phyloP scores from a whole-genome alignment of 2,113 vertebrate genomes.

The Trematomus loennbergii region DNA sequence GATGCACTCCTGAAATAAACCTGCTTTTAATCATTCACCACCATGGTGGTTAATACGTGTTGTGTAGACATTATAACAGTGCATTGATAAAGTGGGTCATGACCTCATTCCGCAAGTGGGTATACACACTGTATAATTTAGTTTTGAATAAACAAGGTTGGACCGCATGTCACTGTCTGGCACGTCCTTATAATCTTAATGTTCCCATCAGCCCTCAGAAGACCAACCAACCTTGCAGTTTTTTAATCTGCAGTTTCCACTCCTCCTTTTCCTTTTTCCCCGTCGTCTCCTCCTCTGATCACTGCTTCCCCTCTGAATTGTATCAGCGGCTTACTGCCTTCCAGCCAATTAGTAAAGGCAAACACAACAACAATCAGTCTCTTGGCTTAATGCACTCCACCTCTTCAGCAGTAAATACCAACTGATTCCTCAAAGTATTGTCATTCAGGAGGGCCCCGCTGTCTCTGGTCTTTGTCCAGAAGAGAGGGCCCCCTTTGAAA shows the following conservation, averaged over 20 bases:
- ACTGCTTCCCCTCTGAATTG: slow-evolving; percentile 66
- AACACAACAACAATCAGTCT: slow-evolving; percentile 77
- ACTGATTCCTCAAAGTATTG: slow-evolving; percentile 73
- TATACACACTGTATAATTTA: slow-evolving; percentile 60
- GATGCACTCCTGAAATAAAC: slow-evolving; percentile 46
- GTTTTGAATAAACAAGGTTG: slow-evolving; percentile 69
- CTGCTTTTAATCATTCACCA: slow-evolving; percentile 51
- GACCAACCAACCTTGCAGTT: slow-evolving; percentile 62
- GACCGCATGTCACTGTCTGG: slow-evolving; percentile 67
- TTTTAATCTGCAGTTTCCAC: slow-evolving; percentile 72
- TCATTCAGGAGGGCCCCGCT: slow-evolving; percentile 73
- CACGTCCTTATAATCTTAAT: slow-evolving; percentile 67
- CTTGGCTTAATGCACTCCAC: slow-evolving; percentile 75
- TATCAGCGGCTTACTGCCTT: slow-evolving; percentile 72
- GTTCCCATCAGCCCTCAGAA: slow-evolving; percentile 68
- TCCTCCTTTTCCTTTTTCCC: slow-evolving; percentile 15
- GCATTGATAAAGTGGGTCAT: slow-evolving; percentile 55
- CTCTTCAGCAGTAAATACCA: slow-evolving; percentile 79
- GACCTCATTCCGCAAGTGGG: slow-evolving; percentile 61
- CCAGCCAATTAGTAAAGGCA: slow-evolving; percentile 80
- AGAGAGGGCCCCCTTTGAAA: slow-evolving; percentile 69
- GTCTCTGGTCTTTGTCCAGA: slow-evolving; percentile 73
- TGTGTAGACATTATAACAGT: slow-evolving; percentile 44
- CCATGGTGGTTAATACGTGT: slow-evolving; percentile 40
- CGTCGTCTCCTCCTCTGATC: slow-evolving; percentile 63